Evolutionary conservation across 2,113 vertebrate genomes (phyloP).

Genomic region (Mola mola): DNA sequence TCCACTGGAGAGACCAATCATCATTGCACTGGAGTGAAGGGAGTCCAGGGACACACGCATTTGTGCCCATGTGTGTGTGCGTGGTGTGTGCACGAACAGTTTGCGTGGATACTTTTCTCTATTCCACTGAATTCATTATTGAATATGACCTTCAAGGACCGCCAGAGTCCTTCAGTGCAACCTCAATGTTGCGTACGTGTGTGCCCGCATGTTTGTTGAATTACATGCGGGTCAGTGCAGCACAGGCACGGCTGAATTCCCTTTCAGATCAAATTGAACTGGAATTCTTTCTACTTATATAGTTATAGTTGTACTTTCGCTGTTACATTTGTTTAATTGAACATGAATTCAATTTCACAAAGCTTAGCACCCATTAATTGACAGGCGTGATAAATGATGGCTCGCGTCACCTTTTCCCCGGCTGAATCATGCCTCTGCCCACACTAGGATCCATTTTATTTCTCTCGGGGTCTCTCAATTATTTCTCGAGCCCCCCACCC

Average conservation of each 20-base stretch:
- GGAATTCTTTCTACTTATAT: neutral
- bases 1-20: constrained; percentile 77
- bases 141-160: constrained; percentile 63
- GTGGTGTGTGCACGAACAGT: constrained; percentile 20
- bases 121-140: constrained; percentile 56
- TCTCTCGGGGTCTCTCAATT: constrained; percentile 5
- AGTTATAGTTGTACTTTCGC: constrained; percentile 10
- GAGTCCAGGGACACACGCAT: constrained; percentile 57
- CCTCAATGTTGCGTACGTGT: neutral
- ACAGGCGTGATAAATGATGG: constrained; percentile 47
- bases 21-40: constrained; percentile 62
- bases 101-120: constrained; percentile 52
- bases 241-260: constrained; percentile 11
- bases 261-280: constrained; percentile 26
- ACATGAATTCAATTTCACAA: constrained; percentile 31
- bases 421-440: constrained; percentile 16
- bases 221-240: constrained; percentile 5
- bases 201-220: neutral
- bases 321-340: constrained; percentile 23
- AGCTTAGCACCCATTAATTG: constrained; percentile 28
- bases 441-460: constrained; percentile 9
- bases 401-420: constrained; percentile 23
- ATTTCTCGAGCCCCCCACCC: neutral
- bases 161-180: constrained; percentile 21
- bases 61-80: neutral